Conservation (phyloP, 2,797 vertebrate genomes). For the Heteromormyrus szaboi region DNA sequence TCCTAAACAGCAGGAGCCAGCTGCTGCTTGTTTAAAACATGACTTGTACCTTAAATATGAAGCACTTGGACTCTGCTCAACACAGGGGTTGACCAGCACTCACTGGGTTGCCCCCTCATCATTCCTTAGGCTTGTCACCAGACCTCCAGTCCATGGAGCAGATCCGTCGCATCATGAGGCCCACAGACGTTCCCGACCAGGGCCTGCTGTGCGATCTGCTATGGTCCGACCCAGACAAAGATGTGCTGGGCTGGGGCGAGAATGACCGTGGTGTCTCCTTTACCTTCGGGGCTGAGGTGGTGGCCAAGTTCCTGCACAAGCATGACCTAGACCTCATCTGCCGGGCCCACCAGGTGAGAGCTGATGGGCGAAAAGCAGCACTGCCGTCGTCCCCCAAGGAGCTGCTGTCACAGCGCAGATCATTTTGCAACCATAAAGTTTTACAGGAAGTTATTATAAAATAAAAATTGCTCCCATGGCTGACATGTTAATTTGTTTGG, state of each 20-base stretch:
- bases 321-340: conserved; percentile 84
- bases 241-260: conserved; percentile 82
- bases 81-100: not conserved
- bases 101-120: conserved; percentile 1
- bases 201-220: conserved; percentile 93
- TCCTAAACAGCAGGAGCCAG: not conserved
- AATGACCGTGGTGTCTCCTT: conserved; percentile 76
- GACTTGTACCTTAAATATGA: not conserved
- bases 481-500: not conserved
- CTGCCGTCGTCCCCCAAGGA: not conserved
- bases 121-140: conserved; percentile 82
- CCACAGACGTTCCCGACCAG: conserved; percentile 95
- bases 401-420: not conserved
- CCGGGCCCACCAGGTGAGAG: conserved; percentile 79
- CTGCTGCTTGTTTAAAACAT: not conserved
- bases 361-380: not conserved
- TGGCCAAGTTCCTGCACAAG: conserved; percentile 81
- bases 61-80: not conserved
- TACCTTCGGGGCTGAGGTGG: conserved; percentile 74
- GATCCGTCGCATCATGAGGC: conserved; percentile 96
- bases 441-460: not conserved
- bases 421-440: not conserved
- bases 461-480: not conserved
- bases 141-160: conserved; percentile 99
- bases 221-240: conserved; percentile 98